Conservation (phyloP, 2,113 vertebrate species). For the Grammomys surdaster region DNA sequence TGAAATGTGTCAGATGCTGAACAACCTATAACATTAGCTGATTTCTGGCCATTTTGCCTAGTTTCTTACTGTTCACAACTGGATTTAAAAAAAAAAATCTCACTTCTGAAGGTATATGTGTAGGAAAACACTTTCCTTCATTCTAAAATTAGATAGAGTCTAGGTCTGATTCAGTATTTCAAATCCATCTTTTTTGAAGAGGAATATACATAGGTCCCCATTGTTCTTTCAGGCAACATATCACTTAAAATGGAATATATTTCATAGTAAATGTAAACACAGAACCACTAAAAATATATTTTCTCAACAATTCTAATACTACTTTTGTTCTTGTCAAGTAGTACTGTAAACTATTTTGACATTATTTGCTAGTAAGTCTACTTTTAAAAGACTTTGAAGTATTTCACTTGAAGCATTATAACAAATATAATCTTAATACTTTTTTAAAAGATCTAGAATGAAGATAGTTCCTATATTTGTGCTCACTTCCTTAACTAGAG, state of each 20-base stretch:
- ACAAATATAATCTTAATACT: constrained; percentile 80
- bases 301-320: constrained; percentile 54
- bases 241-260: background rate
- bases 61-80: background rate
- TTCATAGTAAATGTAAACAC: constrained; percentile 27
- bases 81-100: background rate
- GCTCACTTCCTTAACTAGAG: constrained; percentile 86
- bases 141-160: background rate
- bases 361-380: constrained; percentile 74
- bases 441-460: constrained; percentile 84
- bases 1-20: constrained; percentile 5
- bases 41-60: constrained; percentile 33
- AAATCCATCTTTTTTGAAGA: background rate
- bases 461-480: constrained; percentile 87
- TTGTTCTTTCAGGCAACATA: constrained; percentile 21
- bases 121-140: background rate
- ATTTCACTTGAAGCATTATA: constrained; percentile 80
- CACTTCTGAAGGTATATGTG: background rate
- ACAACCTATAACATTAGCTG: background rate
- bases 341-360: constrained; percentile 37
- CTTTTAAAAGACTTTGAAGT: constrained; percentile 80
- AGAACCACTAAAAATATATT: constrained; percentile 11
- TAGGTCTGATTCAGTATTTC: background rate
- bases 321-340: constrained; percentile 63
- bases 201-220: background rate